These are phyloP conservation scores for Lineus longissimus DNA, from an alignment of 1,140 invertebrate genomes.

Conservation along the genomic window DNA sequence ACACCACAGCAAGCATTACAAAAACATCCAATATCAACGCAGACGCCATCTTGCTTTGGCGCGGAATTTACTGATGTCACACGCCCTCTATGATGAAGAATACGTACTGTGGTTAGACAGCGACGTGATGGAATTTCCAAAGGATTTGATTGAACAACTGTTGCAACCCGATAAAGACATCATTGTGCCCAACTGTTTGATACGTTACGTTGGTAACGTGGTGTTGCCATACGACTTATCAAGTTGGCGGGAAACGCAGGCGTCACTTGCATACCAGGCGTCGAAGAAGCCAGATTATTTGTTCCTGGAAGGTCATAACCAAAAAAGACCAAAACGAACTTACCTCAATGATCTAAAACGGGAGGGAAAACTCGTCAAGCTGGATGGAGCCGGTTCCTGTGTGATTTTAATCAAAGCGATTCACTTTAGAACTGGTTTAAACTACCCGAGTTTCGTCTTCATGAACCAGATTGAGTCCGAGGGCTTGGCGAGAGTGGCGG, in stretches of 20 bases:
- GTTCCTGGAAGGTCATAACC: slow-evolving; percentile 43
- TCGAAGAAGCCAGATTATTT: slow-evolving; percentile 22
- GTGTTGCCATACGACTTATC: slow-evolving; percentile 42
- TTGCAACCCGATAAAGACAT: slow-evolving; percentile 35
- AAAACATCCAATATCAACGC: slow-evolving; percentile 26
- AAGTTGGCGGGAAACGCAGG: slow-evolving; percentile 43
- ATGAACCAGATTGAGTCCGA: slow-evolving; percentile 48
- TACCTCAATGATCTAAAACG: slow-evolving; percentile 37
- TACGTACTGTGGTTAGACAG: slow-evolving; percentile 48
- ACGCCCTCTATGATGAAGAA: slow-evolving; percentile 20
- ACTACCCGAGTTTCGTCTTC: slow-evolving; percentile 38
- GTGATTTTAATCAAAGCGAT: slow-evolving; percentile 32
- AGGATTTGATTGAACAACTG: slow-evolving; percentile 40
- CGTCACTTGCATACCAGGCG: slow-evolving; percentile 29
- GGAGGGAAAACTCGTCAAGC: slow-evolving; percentile 36
- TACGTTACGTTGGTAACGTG: slow-evolving; percentile 17
- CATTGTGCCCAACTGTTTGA: slow-evolving; percentile 37
- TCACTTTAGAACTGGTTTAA: slow-evolving; percentile 36
- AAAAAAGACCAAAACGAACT: slow-evolving; percentile 23
- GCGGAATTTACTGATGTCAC: slow-evolving; percentile 33
- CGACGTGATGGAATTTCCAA: slow-evolving; percentile 32
- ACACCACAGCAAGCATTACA: slow-evolving; percentile 23
- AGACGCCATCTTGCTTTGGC: slow-evolving; percentile 39
- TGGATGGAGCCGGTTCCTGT: slow-evolving; percentile 48
- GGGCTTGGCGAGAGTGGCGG: slow-evolving; percentile 44